Evolutionary conservation across 1,140 invertebrate species (phyloP).

Genomic region (Euglossa dilemma): DNA sequence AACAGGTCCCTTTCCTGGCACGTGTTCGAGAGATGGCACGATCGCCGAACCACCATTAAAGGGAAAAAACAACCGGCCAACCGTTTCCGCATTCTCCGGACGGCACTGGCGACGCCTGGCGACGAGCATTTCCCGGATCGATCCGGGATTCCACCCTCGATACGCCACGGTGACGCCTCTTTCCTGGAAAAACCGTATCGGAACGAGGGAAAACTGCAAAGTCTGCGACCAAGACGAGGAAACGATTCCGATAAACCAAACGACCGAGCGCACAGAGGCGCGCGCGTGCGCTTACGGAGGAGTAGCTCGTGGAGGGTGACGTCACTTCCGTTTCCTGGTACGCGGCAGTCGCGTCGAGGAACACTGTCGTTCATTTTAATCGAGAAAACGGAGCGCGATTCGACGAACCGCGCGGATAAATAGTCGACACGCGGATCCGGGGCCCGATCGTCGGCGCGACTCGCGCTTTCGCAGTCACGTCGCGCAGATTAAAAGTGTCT

Average conservation of each 20-base stretch:
- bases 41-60: background rate
- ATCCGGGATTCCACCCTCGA: too few species aligned
- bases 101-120: too few species aligned
- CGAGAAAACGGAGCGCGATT: conserved; percentile 55
- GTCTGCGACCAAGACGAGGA: conserved; percentile 59
- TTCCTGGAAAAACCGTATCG: background rate
- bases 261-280: conserved; percentile 23
- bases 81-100: background rate
- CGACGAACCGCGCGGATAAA: conserved; percentile 50
- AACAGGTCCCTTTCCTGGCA: background rate
- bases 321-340: conserved; percentile 76
- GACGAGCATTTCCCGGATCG: too few species aligned
- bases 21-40: background rate
- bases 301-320: conserved; percentile 55
- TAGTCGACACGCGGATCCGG: background rate
- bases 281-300: conserved; percentile 26
- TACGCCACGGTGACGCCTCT: too few species aligned
- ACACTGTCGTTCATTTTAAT: conserved; percentile 71
- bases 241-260: conserved; percentile 67
- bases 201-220: background rate
- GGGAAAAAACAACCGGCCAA: background rate
- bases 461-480: background rate
- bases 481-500: conserved; percentile 21
- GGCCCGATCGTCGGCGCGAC: background rate
- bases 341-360: conserved; percentile 18